These are phyloP conservation scores for Podilymbus podiceps DNA, from an alignment of 2,113 vertebrate species.

Conservation along the genomic window DNA sequence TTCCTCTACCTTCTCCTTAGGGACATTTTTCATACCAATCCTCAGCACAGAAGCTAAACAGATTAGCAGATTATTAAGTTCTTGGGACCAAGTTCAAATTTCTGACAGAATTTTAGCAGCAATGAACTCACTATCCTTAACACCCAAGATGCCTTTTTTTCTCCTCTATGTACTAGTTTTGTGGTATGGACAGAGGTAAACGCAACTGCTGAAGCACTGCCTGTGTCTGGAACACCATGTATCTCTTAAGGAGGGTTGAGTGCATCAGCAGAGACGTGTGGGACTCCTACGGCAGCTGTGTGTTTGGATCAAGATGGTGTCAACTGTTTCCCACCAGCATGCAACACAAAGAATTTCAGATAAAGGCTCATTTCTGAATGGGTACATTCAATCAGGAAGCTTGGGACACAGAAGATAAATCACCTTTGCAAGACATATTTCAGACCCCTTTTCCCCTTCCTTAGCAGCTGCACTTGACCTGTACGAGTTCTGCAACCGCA, in stretches of 20 bases:
- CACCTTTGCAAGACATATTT: neutral
- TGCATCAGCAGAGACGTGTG: neutral
- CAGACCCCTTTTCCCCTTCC: neutral
- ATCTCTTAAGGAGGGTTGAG: neutral
- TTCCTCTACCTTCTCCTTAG: neutral
- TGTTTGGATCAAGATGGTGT: neutral
- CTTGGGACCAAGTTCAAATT: neutral
- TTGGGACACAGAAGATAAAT: neutral
- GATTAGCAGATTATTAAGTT: neutral
- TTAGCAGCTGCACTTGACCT: neutral
- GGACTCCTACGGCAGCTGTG: neutral
- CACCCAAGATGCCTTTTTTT: neutral
- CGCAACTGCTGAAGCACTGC: neutral
- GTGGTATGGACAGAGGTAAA: neutral
- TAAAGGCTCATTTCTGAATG: neutral
- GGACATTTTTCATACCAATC: neutral
- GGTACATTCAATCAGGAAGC: neutral
- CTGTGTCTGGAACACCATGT: rapidly evolving
- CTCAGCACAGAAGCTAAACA: neutral
- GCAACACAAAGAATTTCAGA: neutral
- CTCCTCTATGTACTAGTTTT: neutral
- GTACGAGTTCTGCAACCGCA: rapidly evolving
- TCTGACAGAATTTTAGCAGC: neutral
- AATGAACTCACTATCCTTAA: neutral
- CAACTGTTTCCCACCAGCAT: neutral